Evolutionary conservation across 1,140 invertebrate species (phyloP), one percentile per base, ranked within the genome.

Genomic region (Drosophila parvula): DNA sequence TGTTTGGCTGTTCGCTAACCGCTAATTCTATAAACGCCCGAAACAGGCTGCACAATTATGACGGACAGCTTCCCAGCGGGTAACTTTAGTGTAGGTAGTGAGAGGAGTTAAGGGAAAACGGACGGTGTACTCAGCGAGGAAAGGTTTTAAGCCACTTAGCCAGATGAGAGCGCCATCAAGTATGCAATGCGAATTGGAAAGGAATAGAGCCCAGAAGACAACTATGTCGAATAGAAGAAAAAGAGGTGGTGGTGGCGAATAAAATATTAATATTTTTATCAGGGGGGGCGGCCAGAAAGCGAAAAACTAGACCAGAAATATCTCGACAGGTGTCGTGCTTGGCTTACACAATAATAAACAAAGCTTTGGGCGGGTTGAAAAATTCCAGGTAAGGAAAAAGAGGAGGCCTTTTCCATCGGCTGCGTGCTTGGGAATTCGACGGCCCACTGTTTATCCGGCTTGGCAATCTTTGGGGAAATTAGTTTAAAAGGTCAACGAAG

Each of bases 221-320:
- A 80, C 61, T 57, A 60, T 60, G 61, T 41, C 57, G 47, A 53
- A 50, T 16, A 9, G 40, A 9, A 47, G 10, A 28, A 28, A 7
- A 47, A 11, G 32, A 28, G 9, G n/a, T 41, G 44, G 48, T n/a
- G 10, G 45, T 16, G 22, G 11, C 78, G 18, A 69, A 89, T 89
- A 51, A 84, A 89, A 76, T 89, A 89, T 89, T 89, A 89, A 89
- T 89, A 89, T 82, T 88, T 80, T 83, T 73, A 12, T n/a, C 6
- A 60, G 61, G 59, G 1, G 22, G 22, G 22, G 51, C n/a, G 65
- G 27, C 34, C 47, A 50, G 14, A 44, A 47, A 16, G 60, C 47
- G 34, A 12, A 51, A 65, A 84, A 80, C 68, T 89, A 84, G 80
- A 83, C 61, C 62, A 71, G 51, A 78, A 80, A 74, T 83, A 61